Base-by-base conservation (phyloP, 2,113 vertebrate genomes). In the Tringa solitaria region DNA sequence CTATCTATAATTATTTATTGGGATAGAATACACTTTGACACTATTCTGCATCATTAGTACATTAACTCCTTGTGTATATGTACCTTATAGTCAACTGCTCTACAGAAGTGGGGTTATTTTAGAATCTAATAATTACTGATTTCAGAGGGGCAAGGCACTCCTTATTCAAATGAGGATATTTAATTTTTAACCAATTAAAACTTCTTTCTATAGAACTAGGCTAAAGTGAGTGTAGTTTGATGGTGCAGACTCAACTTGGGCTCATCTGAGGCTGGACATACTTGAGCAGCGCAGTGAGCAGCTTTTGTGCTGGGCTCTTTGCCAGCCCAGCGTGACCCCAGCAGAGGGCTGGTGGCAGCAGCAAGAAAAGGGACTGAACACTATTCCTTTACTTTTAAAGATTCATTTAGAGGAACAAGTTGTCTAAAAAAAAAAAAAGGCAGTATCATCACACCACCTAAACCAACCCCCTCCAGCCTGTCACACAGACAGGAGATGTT, bases 401-500 rank as follows among this genome's bases (percentile, higher is more conserved):
- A 14, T 7, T 5, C 8, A 24, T 2, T 5, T 11, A 41, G 33
- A 69, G 23, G 59, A 64, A 27, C 9, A 14, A 3, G 9, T 8
- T 54, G 32, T 12, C 26, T 23, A 6, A 30, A 54, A 6, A 30
- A 54, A 26, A 33, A 57, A 30, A 19, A 14, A 30, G 33, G n/a
- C 32, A 33, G 22, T 7, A 32, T 27, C 2, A 32, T 32, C 2
- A 1, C 35, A 39, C 5, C 68, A 8, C 39, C 51, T 12, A 1
- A 27, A 7, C 8, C 8, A 10, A 9, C 8, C 39, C 18, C 22
- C 24, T 27, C 43, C 56, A 48, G 37, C 68, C 33, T 5, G 0
- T 11, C 5, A 3, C 1, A 3, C 2, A n/a, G 22, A 7, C 7
- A 21, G 1, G 3, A 15, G 32, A 2, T 28, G 23, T 18, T 83